phyloP scores from a whole-genome alignment of 2,888 invertebrate species.

The Drosophila mayaguana region DNA sequence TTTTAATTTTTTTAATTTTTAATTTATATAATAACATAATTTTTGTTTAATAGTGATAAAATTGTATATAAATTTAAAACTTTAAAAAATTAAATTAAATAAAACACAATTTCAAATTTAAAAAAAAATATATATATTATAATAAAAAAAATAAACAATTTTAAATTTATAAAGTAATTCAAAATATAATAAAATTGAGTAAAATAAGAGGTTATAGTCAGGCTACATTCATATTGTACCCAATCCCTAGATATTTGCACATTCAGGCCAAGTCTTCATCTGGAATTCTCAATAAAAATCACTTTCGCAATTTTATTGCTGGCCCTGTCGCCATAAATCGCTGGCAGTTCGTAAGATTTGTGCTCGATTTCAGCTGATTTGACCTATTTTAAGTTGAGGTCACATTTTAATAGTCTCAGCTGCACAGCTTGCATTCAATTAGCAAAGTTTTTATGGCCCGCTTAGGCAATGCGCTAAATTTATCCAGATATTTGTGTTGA shows the following conservation, averaged over 20 bases:
- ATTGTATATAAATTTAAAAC: too few species aligned
- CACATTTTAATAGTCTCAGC: constrained; percentile 47
- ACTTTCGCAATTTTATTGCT: constrained; percentile 37
- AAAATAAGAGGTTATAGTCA: neutral
- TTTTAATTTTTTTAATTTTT: too few species aligned
- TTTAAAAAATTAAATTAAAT: too few species aligned
- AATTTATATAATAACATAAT: too few species aligned
- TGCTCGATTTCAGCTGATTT: constrained; percentile 25
- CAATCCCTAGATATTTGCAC: neutral
- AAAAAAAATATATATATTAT: too few species aligned
- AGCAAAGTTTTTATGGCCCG: constrained; percentile 56
- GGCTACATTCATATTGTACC: neutral
- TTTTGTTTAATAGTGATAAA: too few species aligned
- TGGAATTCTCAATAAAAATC: constrained; percentile 20
- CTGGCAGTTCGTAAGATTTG: constrained; percentile 37
- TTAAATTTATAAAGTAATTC: too few species aligned
- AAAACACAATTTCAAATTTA: too few species aligned
- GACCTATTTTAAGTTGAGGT: constrained; percentile 43
- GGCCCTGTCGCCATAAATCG: constrained; percentile 42
- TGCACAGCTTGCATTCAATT: constrained; percentile 48
- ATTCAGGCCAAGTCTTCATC: neutral
- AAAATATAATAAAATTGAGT: neutral
- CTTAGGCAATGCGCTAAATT: constrained; percentile 23
- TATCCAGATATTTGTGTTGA: constrained; percentile 36
- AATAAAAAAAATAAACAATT: neutral